Percentiles rank a stretch among this genome's conserved stretches.
These are phyloP conservation scores for Oreohelix idahoensis DNA, from an alignment of 1,140 invertebrate species.

Conservation along the genomic window DNA sequence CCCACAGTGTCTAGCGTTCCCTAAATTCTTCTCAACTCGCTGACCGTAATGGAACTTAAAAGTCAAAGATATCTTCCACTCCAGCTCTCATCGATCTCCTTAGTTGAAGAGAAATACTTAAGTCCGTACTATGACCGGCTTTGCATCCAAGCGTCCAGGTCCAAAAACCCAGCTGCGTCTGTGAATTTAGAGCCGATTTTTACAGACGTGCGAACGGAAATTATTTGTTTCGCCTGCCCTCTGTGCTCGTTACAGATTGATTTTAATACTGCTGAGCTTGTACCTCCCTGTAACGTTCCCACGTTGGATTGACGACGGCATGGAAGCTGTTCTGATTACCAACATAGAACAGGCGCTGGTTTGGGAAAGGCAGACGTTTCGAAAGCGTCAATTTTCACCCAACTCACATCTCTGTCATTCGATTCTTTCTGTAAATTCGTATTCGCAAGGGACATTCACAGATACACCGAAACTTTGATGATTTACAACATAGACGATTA, in stretches of 20 bases:
- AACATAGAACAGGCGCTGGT: neutral
- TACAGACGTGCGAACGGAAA: neutral
- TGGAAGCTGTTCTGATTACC: neutral
- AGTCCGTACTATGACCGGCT: neutral
- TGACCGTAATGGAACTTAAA: slow-evolving; percentile 1
- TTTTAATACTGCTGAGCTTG: neutral
- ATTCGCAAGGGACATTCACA: too few species aligned
- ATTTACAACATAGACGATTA: too few species aligned
- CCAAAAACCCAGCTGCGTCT: neutral
- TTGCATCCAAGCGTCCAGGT: neutral
- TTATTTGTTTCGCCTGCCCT: slow-evolving; percentile 27
- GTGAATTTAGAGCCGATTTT: neutral
- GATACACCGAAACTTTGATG: too few species aligned
- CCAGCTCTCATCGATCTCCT: neutral
- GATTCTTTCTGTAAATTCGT: neutral
- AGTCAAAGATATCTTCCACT: slow-evolving; percentile 2
- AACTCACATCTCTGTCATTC: neutral
- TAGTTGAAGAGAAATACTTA: neutral
- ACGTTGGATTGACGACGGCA: neutral
- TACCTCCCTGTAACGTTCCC: neutral
- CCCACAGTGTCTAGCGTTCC: neutral
- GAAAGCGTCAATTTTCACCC: neutral
- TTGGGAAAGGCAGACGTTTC: neutral
- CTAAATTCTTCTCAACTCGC: neutral
- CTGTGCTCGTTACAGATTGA: slow-evolving; percentile 16